Evolutionary conservation across 2,113 vertebrate species (phyloP).

Genomic region (Hippotragus niger): DNA sequence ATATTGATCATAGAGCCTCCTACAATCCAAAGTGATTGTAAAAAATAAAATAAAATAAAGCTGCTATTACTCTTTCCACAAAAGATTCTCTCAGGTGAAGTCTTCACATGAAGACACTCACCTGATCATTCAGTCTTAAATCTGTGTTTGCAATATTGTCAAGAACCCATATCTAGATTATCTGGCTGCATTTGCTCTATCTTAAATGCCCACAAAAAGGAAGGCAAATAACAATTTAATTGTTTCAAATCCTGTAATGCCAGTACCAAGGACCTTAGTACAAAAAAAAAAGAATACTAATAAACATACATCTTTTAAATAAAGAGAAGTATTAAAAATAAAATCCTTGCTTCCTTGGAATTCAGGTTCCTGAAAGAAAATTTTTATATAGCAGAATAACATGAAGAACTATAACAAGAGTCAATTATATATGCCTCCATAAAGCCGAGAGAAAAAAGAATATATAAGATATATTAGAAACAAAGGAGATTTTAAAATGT

Average conservation of each 20-base stretch:
- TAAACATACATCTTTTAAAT: background rate
- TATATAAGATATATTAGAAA: background rate
- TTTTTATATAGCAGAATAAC: background rate
- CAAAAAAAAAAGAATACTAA: background rate
- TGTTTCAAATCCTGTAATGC: background rate
- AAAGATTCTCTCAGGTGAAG: background rate
- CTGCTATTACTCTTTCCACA: background rate
- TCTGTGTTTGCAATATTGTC: background rate
- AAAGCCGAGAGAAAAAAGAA: background rate
- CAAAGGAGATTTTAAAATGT: background rate
- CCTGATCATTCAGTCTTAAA: background rate
- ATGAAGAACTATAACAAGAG: background rate
- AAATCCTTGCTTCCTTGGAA: background rate
- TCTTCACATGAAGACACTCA: background rate
- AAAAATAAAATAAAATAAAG: background rate
- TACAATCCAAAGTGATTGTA: background rate
- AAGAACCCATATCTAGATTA: background rate
- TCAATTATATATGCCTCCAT: background rate
- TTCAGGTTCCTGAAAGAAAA: slow-evolving; percentile 7
- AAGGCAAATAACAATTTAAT: background rate
- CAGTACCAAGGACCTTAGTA: background rate
- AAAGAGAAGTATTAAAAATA: slow-evolving; percentile 10
- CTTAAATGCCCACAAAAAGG: background rate
- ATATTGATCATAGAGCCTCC: background rate
- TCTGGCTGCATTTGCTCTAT: background rate